These are phyloP conservation scores for Sebastes diploproa DNA, from an alignment of 2,797 vertebrate genomes.

Conservation along the genomic window DNA sequence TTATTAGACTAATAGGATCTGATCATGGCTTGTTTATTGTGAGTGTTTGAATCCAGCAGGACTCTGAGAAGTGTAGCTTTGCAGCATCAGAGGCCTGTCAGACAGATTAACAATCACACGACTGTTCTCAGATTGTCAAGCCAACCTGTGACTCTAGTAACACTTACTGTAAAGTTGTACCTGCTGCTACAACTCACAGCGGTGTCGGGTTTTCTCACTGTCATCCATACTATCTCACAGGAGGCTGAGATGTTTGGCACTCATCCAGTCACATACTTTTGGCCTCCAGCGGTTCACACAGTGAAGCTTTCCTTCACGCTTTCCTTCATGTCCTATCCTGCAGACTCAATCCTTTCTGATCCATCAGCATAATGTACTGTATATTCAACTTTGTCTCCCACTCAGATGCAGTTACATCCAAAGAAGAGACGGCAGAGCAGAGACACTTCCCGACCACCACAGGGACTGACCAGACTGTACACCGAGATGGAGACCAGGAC, in stretches of 20 bases:
- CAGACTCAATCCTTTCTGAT: not conserved
- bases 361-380: not conserved
- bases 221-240: conserved; percentile 23
- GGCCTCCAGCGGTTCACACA: not conserved
- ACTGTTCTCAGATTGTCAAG: conserved; percentile 5
- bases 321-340: not conserved
- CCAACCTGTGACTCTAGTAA: not conserved
- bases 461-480: not conserved
- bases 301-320: not conserved
- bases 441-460: not conserved
- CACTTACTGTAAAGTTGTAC: not conserved
- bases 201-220: not conserved
- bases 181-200: not conserved
- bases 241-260: conserved; percentile 34
- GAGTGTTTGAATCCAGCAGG: not conserved
- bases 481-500: conserved; percentile 4
- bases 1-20: not conserved
- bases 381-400: not conserved
- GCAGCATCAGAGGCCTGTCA: not conserved
- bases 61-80: not conserved
- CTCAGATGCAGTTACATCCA: not conserved
- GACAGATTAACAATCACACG: conserved; percentile 1
- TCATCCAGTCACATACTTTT: not conserved
- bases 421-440: not conserved
- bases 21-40: not conserved